phyloP scores from a whole-genome alignment of 2,888 invertebrate genomes.

The Chrysopilus asiliformis region DNA sequence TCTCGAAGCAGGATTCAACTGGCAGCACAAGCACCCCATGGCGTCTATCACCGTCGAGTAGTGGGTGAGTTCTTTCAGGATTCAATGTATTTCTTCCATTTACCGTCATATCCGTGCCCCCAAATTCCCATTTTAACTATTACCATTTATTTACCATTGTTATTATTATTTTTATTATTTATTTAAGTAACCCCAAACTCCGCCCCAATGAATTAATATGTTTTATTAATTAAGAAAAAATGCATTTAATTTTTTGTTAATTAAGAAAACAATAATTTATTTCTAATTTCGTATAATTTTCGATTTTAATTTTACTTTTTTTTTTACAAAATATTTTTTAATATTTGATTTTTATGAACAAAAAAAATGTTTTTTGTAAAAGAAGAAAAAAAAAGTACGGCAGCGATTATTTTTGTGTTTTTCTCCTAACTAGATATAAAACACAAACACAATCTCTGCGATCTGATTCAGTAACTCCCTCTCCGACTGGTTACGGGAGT shows the following conservation, averaged over 20 bases:
- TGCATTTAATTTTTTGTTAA: neutral
- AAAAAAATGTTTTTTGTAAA: neutral
- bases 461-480: slow-evolving; percentile 65
- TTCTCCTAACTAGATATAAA: slow-evolving; percentile 29
- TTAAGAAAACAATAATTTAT: too few relatives aligned
- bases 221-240: too few relatives aligned
- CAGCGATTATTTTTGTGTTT: slow-evolving; percentile 12
- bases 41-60: slow-evolving; percentile 36
- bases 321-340: slow-evolving; percentile 2
- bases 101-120: too few relatives aligned
- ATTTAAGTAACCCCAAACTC: too few relatives aligned
- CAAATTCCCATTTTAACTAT: too few relatives aligned
- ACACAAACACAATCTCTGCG: slow-evolving; percentile 37
- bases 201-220: too few relatives aligned
- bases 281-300: neutral
- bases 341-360: neutral
- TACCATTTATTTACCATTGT: too few relatives aligned
- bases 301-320: neutral
- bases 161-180: too few relatives aligned
- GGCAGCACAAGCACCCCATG: slow-evolving; percentile 30
- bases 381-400: slow-evolving; percentile 5
- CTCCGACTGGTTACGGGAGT: slow-evolving; percentile 49
- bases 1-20: slow-evolving; percentile 53
- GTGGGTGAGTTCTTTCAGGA: slow-evolving; percentile 25
- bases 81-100: too few relatives aligned